phyloP scores from a whole-genome alignment of 2,888 invertebrate species.

The Drosophila tripunctata region DNA sequence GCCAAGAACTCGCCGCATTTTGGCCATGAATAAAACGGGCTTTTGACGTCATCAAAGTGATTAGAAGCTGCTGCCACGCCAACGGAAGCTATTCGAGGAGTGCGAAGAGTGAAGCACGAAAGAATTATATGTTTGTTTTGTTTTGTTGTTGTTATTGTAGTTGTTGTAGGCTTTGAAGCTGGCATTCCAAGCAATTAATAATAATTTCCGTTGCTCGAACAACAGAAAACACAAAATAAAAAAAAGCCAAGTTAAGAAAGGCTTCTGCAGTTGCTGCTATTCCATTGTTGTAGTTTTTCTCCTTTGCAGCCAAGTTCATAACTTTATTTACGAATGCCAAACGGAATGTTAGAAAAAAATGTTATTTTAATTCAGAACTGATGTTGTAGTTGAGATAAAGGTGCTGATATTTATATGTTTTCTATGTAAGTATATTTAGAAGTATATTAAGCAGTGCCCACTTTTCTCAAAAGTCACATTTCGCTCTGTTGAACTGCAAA shows the following conservation, averaged over 20 bases:
- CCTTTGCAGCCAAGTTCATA: conserved; percentile 24
- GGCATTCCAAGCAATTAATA: conserved; percentile 79
- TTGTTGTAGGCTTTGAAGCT: conserved; percentile 29
- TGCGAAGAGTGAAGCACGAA: not conserved
- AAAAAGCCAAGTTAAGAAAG: conserved; percentile 46
- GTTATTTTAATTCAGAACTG: conserved; percentile 30
- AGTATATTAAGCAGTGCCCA: not conserved
- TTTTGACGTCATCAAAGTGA: conserved; percentile 72
- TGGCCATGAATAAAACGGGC: conserved; percentile 71
- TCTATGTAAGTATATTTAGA: not conserved
- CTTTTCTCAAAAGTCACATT: conserved; percentile 1
- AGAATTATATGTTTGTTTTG: no score
- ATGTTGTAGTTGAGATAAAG: not conserved
- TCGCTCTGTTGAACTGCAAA: conserved; percentile 21
- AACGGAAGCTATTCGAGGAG: conserved; percentile 71
- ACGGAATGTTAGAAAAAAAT: conserved; percentile 8
- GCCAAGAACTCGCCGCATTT: conserved; percentile 66
- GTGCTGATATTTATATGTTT: no score
- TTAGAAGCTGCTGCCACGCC: conserved; percentile 63
- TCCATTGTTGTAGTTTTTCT: not conserved
- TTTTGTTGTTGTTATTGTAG: conserved; percentile 13
- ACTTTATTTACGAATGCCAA: conserved; percentile 52
- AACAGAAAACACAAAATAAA: no score
- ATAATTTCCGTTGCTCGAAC: conserved; percentile 77
- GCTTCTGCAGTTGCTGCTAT: conserved; percentile 31